Base-by-base conservation (phyloP, 2,113 vertebrate species). In the Pipa parva region DNA sequence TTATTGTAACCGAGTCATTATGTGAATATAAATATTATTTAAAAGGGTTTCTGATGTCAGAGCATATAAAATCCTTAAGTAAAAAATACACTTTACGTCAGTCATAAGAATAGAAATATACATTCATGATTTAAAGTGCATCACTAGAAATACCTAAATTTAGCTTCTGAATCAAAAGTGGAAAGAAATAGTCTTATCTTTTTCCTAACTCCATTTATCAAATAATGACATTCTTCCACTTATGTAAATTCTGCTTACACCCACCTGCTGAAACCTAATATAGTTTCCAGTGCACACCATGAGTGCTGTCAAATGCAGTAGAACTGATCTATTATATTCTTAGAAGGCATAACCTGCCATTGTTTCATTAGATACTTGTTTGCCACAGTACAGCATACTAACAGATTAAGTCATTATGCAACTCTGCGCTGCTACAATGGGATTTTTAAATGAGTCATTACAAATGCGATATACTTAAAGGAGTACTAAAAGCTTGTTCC, bases 231-330 rank as follows among this genome's bases (percentile, higher is more conserved):
- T 45, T 39, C 28, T 61, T 66, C 37, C 45, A 46, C 63, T 66
- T 21, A 27, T 29, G 51, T 54, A 69, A 25, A 60, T 52, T 52
- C 13, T 42, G n/a, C 39, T 17, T 15, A 39, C 18, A 39, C 56
- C 57, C 65, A 69, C 65, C 56, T 39, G 51, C 64, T 42, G 24
- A 52, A 15, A 22, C 33, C 39, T 69, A 60, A 69, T 60, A 60
- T 60, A 60, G 57, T 33, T 57, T 45, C 13, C 15, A 3, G n/a
- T 22, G 7, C 25, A 33, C 18, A 37, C 15, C 13, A 50, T 36
- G 18, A 24, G 15, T n/a, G n/a, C n/a, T n/a, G n/a, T n/a, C n/a
- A n/a, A n/a, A n/a, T n/a, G n/a, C n/a, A n/a, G n/a, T n/a, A n/a
- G n/a, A n/a, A n/a, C 33, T 42, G 3, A 42, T 42, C 13, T n/a